A percentile compares a stretch with the other conserved stretches of the same genome.
Evolutionary conservation across 2,797 vertebrate genomes (phyloP).

Genomic region (Chloroceryle inda): DNA sequence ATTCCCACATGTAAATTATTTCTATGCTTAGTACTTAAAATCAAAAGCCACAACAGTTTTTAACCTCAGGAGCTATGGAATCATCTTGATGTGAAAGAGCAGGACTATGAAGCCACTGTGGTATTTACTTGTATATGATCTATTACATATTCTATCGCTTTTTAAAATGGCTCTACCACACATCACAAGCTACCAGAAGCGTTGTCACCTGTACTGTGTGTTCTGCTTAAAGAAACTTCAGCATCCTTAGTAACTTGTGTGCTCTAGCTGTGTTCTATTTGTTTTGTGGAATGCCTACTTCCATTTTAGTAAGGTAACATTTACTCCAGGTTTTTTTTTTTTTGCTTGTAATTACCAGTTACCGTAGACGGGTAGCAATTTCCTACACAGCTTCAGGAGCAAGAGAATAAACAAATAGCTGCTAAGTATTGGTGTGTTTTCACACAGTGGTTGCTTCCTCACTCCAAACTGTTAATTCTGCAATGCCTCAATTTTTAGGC

Average conservation of each 20-base stretch:
- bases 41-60: neutral
- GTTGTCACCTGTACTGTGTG: neutral
- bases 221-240: neutral
- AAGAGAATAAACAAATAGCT: slow-evolving; percentile 14
- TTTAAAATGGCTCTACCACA: neutral
- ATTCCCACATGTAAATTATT: slow-evolving; percentile 12
- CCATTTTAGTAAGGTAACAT: neutral
- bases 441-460: neutral
- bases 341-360: slow-evolving; percentile 34
- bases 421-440: slow-evolving; percentile 1
- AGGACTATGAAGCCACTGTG: neutral
- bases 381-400: slow-evolving; percentile 43
- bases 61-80: neutral
- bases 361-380: slow-evolving; percentile 16
- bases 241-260: neutral
- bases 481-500: slow-evolving; percentile 1
- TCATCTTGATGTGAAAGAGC: neutral
- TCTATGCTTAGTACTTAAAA: neutral
- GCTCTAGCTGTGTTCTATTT: neutral
- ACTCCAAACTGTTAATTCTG: slow-evolving; percentile 11
- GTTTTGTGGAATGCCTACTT: neutral
- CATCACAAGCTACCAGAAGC: neutral
- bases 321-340: neutral
- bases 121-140: neutral
- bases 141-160: neutral